Evolutionary conservation across 2,888 invertebrate species (phyloP).

Genomic region (Lasioglossum oenotherae): DNA sequence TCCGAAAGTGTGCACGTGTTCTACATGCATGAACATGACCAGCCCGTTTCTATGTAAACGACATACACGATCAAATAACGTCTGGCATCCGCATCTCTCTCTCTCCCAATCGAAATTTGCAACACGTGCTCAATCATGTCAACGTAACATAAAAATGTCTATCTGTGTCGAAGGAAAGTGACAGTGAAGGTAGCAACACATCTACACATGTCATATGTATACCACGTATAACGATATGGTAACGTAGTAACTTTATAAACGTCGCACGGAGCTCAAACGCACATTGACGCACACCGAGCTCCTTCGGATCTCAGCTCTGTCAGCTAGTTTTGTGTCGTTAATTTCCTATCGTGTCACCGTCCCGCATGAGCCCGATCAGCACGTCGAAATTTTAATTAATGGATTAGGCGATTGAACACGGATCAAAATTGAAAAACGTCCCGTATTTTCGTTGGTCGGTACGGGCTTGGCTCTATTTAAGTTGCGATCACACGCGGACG

Average conservation of each 20-base stretch:
- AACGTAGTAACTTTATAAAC: no score
- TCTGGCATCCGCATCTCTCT: conserved; percentile 25
- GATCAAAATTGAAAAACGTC: conserved; percentile 32
- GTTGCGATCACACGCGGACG: conserved; percentile 31
- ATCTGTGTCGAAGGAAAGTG: conserved; percentile 22
- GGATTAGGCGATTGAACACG: conserved; percentile 48
- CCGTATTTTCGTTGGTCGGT: conserved; percentile 14
- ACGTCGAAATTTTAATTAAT: conserved; percentile 13
- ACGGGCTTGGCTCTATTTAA: conserved; percentile 25
- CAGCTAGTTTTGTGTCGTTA: neutral
- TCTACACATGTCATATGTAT: neutral
- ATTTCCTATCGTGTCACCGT: neutral
- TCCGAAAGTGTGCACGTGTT: conserved; percentile 44
- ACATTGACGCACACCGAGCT: no score
- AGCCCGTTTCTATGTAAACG: conserved; percentile 58
- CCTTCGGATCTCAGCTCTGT: neutral
- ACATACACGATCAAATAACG: conserved; percentile 46
- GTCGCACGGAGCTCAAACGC: no score
- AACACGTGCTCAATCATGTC: conserved; percentile 46
- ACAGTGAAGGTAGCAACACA: neutral
- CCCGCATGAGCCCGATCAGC: neutral
- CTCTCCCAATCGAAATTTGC: conserved; percentile 37
- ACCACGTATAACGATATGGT: no score
- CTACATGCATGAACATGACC: conserved; percentile 48
- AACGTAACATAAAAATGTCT: conserved; percentile 1